Conservation (phyloP, 2,888 invertebrate genomes). For the Elysia crispata region DNA sequence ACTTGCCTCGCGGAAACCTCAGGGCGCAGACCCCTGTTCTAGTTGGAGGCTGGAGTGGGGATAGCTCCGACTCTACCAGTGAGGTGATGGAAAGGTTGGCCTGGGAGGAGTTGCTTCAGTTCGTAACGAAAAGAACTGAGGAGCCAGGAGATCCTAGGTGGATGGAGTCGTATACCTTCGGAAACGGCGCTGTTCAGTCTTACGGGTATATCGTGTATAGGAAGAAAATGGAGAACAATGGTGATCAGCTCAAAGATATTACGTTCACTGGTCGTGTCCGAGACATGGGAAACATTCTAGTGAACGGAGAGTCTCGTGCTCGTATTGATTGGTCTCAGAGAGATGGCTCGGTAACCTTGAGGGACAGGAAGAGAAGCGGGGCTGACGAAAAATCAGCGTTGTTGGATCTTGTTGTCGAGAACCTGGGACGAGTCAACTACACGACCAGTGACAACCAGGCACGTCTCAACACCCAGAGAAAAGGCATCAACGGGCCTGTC, state of each 20-base stretch:
- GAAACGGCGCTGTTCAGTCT: slow-evolving; percentile 79
- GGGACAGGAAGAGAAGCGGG: background rate
- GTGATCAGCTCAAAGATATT: slow-evolving; percentile 34
- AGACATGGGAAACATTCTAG: slow-evolving; percentile 79
- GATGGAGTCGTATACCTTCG: slow-evolving; percentile 76
- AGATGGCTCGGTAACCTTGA: slow-evolving; percentile 35
- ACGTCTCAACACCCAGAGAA: slow-evolving; percentile 77
- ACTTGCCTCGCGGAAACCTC: background rate
- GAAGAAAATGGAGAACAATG: slow-evolving; percentile 64
- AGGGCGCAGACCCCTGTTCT: background rate
- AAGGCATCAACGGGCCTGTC: slow-evolving; percentile 71
- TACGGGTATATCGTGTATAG: slow-evolving; percentile 81
- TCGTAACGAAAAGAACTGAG: slow-evolving; percentile 5
- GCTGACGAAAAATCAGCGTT: background rate
- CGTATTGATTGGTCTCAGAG: slow-evolving; percentile 49
- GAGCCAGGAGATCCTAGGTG: slow-evolving; percentile 52
- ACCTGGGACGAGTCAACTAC: slow-evolving; percentile 79
- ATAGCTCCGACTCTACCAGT: background rate
- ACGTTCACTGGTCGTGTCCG: slow-evolving; percentile 64
- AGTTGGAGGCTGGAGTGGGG: background rate
- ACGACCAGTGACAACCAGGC: slow-evolving; percentile 57
- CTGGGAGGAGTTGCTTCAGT: background rate
- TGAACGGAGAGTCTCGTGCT: slow-evolving; percentile 45
- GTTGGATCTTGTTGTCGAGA: slow-evolving; percentile 79
- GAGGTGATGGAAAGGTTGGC: background rate